Conservation (phyloP, 2,797 vertebrate genomes). For the Australoheros facetus region DNA sequence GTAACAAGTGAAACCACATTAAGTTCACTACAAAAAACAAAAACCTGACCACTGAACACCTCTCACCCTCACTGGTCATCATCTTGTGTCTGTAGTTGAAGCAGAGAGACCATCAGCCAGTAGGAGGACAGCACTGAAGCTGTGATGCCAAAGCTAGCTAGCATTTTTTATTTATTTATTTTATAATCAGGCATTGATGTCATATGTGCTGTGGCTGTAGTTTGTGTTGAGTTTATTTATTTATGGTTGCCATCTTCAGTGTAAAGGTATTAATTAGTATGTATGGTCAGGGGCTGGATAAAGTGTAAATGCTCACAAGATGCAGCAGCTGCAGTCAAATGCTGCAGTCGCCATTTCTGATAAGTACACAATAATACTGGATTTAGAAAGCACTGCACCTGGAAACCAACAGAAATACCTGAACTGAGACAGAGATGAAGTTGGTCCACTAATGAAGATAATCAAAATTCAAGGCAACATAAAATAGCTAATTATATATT, state of each 20-base stretch:
- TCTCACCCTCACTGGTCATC: background rate
- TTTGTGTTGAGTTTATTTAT: no score
- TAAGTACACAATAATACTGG: no score
- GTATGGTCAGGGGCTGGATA: no score
- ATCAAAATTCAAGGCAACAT: background rate
- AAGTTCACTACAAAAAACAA: background rate
- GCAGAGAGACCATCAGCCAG: background rate
- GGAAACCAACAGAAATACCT: background rate
- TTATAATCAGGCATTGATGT: no score
- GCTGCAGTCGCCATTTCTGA: no score
- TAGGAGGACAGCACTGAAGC: background rate
- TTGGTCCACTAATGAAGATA: background rate
- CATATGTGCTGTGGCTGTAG: no score
- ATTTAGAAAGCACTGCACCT: background rate
- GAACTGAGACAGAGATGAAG: background rate
- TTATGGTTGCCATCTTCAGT: no score
- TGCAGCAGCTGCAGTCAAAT: no score
- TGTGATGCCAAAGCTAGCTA: no score
- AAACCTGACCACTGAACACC: background rate
- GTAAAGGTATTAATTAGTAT: no score
- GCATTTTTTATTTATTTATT: no score
- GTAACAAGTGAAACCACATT: accelerated
- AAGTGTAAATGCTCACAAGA: no score
- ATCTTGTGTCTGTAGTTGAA: background rate
- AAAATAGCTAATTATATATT: background rate